phyloP scores from a whole-genome alignment of 2,888 invertebrate genomes.

The Steinernema hermaphroditum region DNA sequence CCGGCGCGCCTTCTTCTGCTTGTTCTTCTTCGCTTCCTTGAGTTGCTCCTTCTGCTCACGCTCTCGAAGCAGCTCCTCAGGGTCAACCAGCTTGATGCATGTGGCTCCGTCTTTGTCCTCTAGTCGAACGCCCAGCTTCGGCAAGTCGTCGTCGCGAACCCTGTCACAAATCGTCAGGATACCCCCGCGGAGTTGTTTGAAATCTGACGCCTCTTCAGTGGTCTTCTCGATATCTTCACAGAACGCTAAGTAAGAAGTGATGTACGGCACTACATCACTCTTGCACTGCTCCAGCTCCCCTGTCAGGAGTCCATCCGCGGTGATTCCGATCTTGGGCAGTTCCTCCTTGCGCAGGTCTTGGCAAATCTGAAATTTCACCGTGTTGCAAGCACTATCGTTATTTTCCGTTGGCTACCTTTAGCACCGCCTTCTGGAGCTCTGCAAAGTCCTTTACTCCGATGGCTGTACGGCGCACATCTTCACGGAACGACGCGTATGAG shows the following conservation, averaged over 20 bases:
- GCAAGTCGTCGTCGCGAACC: conserved; percentile 83
- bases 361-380: background rate
- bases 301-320: too few relatives aligned
- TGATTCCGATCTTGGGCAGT: too few relatives aligned
- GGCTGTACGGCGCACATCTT: conserved; percentile 67
- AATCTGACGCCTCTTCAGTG: too few relatives aligned
- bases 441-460: conserved; percentile 51
- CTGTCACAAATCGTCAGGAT: conserved; percentile 86
- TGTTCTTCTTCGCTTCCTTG: conserved; percentile 72
- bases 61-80: conserved; percentile 73
- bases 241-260: too few relatives aligned
- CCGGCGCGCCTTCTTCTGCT: conserved; percentile 61
- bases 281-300: too few relatives aligned
- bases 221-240: too few relatives aligned
- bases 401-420: too few relatives aligned
- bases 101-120: conserved; percentile 77
- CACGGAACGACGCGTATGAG: conserved; percentile 83
- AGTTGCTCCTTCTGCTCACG: conserved; percentile 82
- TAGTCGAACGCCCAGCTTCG: conserved; percentile 86
- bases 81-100: conserved; percentile 85
- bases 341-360: too few relatives aligned
- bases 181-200: too few relatives aligned
- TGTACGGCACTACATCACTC: too few relatives aligned
- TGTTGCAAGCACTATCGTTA: too few relatives aligned
- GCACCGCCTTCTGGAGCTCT: background rate